phyloP scores from a whole-genome alignment of 1,140 invertebrate genomes.

The Trichoplusia ni region DNA sequence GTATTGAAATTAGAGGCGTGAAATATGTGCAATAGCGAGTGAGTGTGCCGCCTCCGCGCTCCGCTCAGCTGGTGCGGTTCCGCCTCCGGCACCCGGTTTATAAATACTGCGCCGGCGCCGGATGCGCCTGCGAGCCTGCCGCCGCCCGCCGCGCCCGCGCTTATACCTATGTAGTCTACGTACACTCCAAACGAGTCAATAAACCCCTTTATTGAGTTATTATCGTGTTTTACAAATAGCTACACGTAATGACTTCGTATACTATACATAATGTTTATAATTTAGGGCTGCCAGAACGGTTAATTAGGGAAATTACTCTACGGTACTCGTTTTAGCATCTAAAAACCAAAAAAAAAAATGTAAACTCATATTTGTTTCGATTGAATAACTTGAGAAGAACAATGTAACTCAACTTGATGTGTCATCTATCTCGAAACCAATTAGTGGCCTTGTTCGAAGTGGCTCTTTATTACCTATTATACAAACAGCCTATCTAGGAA shows the following conservation, averaged over 20 bases:
- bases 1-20: conserved; percentile 35
- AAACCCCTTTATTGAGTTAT: conserved; percentile 45
- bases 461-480: too few relatives aligned
- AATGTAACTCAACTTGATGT: too few relatives aligned
- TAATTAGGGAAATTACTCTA: too few relatives aligned
- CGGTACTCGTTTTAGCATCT: too few relatives aligned
- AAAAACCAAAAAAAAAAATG: too few relatives aligned
- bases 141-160: conserved; percentile 26
- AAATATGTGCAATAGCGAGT: conserved; percentile 32
- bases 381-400: too few relatives aligned
- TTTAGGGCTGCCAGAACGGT: conserved; percentile 1
- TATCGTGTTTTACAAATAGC: conserved; percentile 41
- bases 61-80: conserved; percentile 56
- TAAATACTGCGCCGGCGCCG: conserved; percentile 67
- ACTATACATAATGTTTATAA: conserved; percentile 4
- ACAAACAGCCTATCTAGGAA: too few relatives aligned
- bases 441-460: too few relatives aligned
- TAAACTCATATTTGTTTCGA: too few relatives aligned
- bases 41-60: conserved; percentile 49
- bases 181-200: conserved; percentile 38
- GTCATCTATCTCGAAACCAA: too few relatives aligned
- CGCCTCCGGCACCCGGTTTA: conserved; percentile 72
- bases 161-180: conserved; percentile 18
- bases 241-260: conserved; percentile 7
- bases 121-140: conserved; percentile 51